Evolutionary conservation across 2,888 invertebrate species (phyloP), one percentile per base, ranked within the genome.

Genomic region (Cataglyphis albicans): DNA sequence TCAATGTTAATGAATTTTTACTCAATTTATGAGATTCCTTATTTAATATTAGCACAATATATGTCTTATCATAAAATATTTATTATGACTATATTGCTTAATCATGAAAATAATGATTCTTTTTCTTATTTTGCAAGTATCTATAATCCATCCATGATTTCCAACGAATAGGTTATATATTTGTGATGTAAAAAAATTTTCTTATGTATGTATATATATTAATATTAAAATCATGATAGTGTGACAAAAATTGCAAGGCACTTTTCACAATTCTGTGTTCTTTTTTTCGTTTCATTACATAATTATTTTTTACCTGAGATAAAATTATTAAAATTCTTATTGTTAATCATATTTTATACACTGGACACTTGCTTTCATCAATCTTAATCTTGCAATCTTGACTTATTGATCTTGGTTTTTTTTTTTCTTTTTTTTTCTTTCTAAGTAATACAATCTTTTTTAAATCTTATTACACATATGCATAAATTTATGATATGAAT

Each of bases 201-300:
- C 48, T 63, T 70, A 59, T 73, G 32, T 59, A 68, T 68, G 75
- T 81, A 70, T 10, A 25, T 44, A 41, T 44, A 32, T 55, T 74
- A 68, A 84, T 87, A 80, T 65, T 68, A 73, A 61, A 65, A 81
- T 55, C 74, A 70, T 44, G 68, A 57, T 81, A 83, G 61, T 82
- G 52, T 82, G 52, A 35, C 59, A 84, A 84, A 87, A 84, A 86
- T 85, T 88, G 83, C 86, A 91, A 91, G 91, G 91, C 91, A 91
- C 91, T 91, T 87, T 84, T 80, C 63, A 86, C 55, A 59, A 75
- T 81, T 84, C 59, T 84, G n/a, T 73, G 29, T 29, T 29, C 35
- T 86, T 48, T 32, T 3, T 59, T 18, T 73, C n/a, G 15, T 73
- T 67, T 4, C 25, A n/a, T 76, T 80, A 70, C 59, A 72, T 76